Conservation (phyloP, 53 echinoderm and acorn worm species). For the Antedon mediterranea region DNA sequence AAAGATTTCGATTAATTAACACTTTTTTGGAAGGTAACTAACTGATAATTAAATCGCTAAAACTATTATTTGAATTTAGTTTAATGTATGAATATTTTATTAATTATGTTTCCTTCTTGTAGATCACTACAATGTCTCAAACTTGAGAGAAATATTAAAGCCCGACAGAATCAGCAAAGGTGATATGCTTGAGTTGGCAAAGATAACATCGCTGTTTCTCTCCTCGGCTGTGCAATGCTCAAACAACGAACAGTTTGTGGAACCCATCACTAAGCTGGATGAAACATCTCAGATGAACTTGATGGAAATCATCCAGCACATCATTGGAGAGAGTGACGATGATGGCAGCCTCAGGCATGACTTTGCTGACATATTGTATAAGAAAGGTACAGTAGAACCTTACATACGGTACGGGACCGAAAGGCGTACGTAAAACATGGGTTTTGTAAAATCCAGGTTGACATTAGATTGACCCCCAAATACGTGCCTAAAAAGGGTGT, state of each 20-base stretch:
- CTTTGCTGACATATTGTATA: slow-evolving; percentile 42
- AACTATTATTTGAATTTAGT: too few species aligned
- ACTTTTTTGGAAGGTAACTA: slow-evolving; percentile 65
- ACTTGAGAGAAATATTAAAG: background rate
- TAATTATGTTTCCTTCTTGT: too few species aligned
- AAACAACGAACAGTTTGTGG: slow-evolving; percentile 61
- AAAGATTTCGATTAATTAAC: slow-evolving; percentile 39
- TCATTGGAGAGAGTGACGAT: slow-evolving; percentile 27
- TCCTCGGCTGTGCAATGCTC: slow-evolving; percentile 52
- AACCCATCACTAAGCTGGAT: slow-evolving; percentile 73
- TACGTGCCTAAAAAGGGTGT: too few species aligned
- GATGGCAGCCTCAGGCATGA: slow-evolving; percentile 25
- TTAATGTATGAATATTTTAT: too few species aligned
- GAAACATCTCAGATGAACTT: slow-evolving; percentile 44
- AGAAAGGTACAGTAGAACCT: too few species aligned
- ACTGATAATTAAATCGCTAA: too few species aligned
- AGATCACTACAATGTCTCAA: background rate
- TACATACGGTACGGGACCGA: too few species aligned
- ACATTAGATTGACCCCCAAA: too few species aligned
- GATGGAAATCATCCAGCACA: slow-evolving; percentile 70
- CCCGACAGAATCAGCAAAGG: slow-evolving; percentile 41
- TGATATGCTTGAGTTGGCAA: slow-evolving; percentile 38
- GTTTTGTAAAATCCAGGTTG: too few species aligned
- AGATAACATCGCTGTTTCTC: slow-evolving; percentile 54
- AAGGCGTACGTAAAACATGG: too few species aligned